phyloP scores from a whole-genome alignment of 2,888 invertebrate species.

The Folsomia candida region DNA sequence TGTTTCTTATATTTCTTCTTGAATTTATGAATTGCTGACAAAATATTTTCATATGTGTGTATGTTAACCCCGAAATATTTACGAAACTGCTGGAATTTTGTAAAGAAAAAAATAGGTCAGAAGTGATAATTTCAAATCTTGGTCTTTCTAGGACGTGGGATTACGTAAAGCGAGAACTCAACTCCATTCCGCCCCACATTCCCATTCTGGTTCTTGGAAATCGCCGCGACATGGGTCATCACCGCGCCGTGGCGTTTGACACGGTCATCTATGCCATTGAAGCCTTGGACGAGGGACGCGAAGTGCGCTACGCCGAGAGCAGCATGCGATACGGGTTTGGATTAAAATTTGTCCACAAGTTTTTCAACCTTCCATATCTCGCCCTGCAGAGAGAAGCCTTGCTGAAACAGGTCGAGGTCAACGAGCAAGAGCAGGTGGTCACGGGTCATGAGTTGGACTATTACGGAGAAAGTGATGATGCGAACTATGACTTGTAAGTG shows the following conservation, averaged over 20 bases:
- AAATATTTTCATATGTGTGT: too few relatives aligned
- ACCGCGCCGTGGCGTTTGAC: conserved; percentile 74
- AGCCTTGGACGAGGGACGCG: conserved; percentile 59
- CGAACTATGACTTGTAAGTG: conserved; percentile 65
- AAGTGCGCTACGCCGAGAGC: conserved; percentile 82
- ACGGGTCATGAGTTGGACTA: conserved; percentile 73
- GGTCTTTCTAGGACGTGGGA: conserved; percentile 81
- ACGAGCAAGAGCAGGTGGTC: conserved; percentile 74
- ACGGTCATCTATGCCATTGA: conserved; percentile 70
- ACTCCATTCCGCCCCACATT: conserved; percentile 64
- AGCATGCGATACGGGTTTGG: conserved; percentile 97
- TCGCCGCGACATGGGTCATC: conserved; percentile 96
- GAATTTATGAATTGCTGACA: too few relatives aligned
- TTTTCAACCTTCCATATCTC: conserved; percentile 90
- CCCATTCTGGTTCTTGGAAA: conserved; percentile 78
- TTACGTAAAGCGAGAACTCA: conserved; percentile 84
- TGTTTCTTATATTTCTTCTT: too few relatives aligned
- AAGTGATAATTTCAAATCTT: not conserved
- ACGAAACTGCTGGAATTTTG: too few relatives aligned
- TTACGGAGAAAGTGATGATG: conserved; percentile 70
- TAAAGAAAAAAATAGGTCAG: too few relatives aligned
- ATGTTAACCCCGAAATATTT: too few relatives aligned
- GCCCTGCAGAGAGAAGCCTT: conserved; percentile 76
- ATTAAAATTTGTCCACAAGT: conserved; percentile 84
- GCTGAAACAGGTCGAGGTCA: conserved; percentile 77